Evolutionary conservation across 2,797 vertebrate genomes (phyloP), one percentile per base, ranked within the genome.

Genomic region (Sternarchorhynchus goeldii): DNA sequence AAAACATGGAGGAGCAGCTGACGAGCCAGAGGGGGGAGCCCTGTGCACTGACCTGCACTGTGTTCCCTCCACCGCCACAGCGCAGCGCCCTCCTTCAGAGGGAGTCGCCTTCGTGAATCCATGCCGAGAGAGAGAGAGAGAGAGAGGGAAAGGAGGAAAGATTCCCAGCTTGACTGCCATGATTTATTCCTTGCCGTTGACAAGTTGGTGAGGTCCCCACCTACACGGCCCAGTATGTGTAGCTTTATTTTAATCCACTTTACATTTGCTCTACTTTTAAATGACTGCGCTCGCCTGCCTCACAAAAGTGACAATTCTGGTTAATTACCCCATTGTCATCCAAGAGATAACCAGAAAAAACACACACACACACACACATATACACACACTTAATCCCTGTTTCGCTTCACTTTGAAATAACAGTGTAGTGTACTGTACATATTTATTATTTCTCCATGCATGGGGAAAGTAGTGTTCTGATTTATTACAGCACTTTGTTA

Each of bases 401-500:
- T 80, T 80, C 67, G 74, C 76, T 72, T 67, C 59, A 74, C 75
- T 75, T 73, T 80, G 76, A 80, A 80, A 80, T 77, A 66, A 72
- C 58, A 64, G 63, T 64, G 58, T 50, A 78, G 68, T 53, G 76
- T 60, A 79, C 59, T 75, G 76, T 75, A 79, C 64, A 77, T 85
- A 83, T 81, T 83, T 85, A 77, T 80, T 80, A 83, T 82, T 83
- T 75, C 82, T 76, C 62, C 45, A 73, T 76, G 81, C 75, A 68
- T 58, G 41, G 79, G 74, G 62, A 78, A 67, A 73, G 71, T 79
- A 70, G 84, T 77, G 79, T 77, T 70, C 85, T 83, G 86, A 86
- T 85, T 84, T 86, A 86, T 82, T 80, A 81, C 85, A 86, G 85
- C 78, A 82, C 85, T 85, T 85, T 83, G 76, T 76, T 82, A 76